A percentile compares a stretch with the other conserved stretches of the same genome.
These are phyloP conservation scores for Agriotes lineatus DNA, from an alignment of 2,888 invertebrate genomes.

Conservation along the genomic window DNA sequence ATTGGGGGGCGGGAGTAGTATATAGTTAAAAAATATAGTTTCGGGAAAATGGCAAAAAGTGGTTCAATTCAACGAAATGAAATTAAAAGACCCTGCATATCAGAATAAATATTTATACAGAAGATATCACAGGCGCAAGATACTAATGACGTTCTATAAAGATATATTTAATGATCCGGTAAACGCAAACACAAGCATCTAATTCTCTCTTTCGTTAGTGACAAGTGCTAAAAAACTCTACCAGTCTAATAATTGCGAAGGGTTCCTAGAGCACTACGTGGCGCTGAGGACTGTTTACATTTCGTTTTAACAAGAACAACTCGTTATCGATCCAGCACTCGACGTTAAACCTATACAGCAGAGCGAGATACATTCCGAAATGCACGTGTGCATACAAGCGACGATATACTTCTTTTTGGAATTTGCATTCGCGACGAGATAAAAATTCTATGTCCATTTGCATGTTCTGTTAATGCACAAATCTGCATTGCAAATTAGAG, in stretches of 20 bases:
- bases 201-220: background rate
- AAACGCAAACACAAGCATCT: no score
- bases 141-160: no score
- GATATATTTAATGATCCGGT: no score
- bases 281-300: conserved; percentile 11
- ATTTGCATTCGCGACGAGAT: background rate
- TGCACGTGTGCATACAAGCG: background rate
- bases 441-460: conserved; percentile 24
- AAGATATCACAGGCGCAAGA: no score
- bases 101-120: no score
- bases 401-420: background rate
- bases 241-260: conserved; percentile 6
- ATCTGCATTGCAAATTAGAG: conserved; percentile 36
- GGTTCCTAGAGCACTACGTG: conserved; percentile 4
- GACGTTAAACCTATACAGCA: background rate
- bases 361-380: background rate
- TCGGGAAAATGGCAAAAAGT: no score
- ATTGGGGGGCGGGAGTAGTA: no score
- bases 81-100: no score
- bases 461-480: conserved; percentile 30
- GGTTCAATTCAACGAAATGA: no score
- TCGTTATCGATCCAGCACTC: conserved; percentile 4
- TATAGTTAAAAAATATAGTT: no score
- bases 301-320: conserved; percentile 15
- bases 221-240: background rate